Percentiles rank a stretch among this genome's conserved stretches.
Evolutionary conservation across 1,140 invertebrate species (phyloP).

Genomic region (Oryzaephilus surinamensis): DNA sequence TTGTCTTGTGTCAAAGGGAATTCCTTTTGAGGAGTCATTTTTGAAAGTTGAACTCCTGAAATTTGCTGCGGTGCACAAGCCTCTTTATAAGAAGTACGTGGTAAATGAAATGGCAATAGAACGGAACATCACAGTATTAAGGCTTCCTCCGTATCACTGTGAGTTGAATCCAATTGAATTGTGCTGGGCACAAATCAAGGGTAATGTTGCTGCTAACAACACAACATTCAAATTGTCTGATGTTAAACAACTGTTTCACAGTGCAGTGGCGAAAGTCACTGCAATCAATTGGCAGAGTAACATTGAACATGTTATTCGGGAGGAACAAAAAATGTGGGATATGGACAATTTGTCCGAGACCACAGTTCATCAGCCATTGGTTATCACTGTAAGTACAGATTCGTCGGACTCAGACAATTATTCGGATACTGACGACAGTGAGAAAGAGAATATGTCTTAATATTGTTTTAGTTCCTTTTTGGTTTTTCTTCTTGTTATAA

Average conservation of each 20-base stretch:
- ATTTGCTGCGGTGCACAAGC: conserved; percentile 14
- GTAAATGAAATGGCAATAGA: conserved; percentile 18
- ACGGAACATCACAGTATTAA: conserved; percentile 17
- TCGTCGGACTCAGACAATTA: background rate
- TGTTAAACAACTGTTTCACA: conserved; percentile 10
- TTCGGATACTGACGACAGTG: too few species aligned
- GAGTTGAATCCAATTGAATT: conserved; percentile 26
- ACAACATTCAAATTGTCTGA: conserved; percentile 11
- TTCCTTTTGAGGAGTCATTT: conserved; percentile 15
- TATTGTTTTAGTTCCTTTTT: too few species aligned
- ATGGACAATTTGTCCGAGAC: background rate
- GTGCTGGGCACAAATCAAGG: conserved; percentile 13
- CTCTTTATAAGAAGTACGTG: conserved; percentile 16
- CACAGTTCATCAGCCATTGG: background rate
- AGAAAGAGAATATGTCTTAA: too few species aligned
- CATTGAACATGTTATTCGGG: background rate
- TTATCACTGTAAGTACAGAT: too few species aligned
- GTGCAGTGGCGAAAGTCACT: conserved; percentile 12
- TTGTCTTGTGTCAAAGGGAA: conserved; percentile 19
- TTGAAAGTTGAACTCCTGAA: conserved; percentile 18
- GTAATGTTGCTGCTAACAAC: conserved; percentile 11
- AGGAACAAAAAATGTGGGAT: conserved; percentile 3
- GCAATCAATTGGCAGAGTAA: background rate
- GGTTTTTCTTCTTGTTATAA: too few species aligned
- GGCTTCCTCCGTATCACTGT: conserved; percentile 22